phyloP scores from a whole-genome alignment of 2,797 vertebrate species.

The Sebastes steindachneri region DNA sequence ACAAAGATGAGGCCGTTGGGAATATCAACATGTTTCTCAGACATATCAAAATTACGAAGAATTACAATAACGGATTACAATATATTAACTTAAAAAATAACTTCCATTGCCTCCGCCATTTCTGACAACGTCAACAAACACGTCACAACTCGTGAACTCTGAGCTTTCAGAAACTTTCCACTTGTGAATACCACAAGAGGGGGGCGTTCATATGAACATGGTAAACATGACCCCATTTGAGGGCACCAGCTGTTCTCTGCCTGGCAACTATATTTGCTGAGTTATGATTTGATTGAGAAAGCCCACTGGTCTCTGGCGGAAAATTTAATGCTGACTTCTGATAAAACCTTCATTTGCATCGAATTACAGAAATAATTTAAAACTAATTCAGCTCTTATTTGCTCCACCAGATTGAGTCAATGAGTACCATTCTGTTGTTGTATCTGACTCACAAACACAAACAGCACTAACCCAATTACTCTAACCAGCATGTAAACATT shows the following conservation, averaged over 20 bases:
- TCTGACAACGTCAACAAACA: no score
- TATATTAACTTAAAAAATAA: no score
- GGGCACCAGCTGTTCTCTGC: background rate
- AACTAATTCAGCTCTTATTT: background rate
- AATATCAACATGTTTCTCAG: no score
- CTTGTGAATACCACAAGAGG: no score
- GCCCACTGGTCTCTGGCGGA: background rate
- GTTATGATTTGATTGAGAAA: conserved; percentile 12
- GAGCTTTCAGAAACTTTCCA: no score
- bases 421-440: background rate
- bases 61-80: no score
- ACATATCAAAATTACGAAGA: no score
- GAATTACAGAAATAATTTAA: conserved; percentile 8
- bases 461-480: conserved; percentile 3
- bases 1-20: no score
- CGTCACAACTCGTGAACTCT: no score
- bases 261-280: background rate
- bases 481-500: background rate
- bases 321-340: conserved; percentile 4
- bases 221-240: no score
- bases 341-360: conserved; percentile 18
- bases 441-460: background rate
- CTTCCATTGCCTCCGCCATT: no score
- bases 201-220: no score
- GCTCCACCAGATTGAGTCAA: conserved; percentile 3